These are phyloP conservation scores for Apotomis capreana DNA, from an alignment of 2,888 invertebrate genomes.

Conservation along the genomic window DNA sequence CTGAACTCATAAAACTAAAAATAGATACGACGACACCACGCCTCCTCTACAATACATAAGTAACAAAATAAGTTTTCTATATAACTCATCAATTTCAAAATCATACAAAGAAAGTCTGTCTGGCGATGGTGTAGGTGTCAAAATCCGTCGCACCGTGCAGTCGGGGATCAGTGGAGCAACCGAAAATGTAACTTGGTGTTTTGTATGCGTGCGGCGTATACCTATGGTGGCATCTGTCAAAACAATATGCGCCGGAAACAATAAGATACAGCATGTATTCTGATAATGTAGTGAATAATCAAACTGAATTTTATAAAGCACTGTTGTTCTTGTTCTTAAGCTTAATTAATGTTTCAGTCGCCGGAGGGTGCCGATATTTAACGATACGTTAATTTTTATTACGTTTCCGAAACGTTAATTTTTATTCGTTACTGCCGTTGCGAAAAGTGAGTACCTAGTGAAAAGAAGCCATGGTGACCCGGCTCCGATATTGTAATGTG, in stretches of 20 bases:
- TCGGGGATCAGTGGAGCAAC: constrained; percentile 25
- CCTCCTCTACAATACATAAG: constrained; percentile 40
- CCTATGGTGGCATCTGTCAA: constrained; percentile 69
- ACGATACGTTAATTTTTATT: constrained; percentile 52
- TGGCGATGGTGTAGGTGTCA: constrained; percentile 10
- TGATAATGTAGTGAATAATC: constrained; percentile 45
- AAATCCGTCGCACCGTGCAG: constrained; percentile 18
- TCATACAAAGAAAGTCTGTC: constrained; percentile 29
- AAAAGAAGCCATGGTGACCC: constrained; percentile 22
- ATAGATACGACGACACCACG: constrained; percentile 71
- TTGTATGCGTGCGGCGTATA: constrained; percentile 40
- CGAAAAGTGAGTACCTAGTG: constrained; percentile 48
- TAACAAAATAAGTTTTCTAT: constrained; percentile 48
- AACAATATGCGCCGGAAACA: constrained; percentile 73
- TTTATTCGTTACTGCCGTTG: constrained; percentile 54
- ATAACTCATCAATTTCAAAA: constrained; percentile 45
- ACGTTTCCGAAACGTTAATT: constrained; percentile 70
- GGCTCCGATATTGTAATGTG: neutral
- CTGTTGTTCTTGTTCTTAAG: constrained; percentile 47
- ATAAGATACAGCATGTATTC: constrained; percentile 65
- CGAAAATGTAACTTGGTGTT: constrained; percentile 37
- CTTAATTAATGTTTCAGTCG: constrained; percentile 65
- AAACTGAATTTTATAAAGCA: constrained; percentile 43
- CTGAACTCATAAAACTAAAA: constrained; percentile 79
- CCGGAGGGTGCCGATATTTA: constrained; percentile 59